phyloP scores from a whole-genome alignment of 2,113 vertebrate genomes.

The Psilopsiagon aurifrons region DNA sequence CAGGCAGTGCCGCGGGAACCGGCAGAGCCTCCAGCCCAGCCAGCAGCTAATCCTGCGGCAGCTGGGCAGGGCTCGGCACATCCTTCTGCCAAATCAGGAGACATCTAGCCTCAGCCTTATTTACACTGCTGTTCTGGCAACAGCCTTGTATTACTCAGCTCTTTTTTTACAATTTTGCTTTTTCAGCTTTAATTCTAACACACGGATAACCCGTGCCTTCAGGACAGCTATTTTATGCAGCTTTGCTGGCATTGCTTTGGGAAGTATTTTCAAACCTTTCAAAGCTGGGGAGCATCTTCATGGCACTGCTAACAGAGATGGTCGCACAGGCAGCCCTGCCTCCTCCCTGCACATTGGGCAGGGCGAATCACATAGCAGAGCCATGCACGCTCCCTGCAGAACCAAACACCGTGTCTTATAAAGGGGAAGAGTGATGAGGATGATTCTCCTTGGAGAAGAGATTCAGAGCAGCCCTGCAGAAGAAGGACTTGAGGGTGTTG shows the following conservation, averaged over 20 bases:
- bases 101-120: not conserved
- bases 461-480: no score
- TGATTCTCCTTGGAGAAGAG: not conserved
- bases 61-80: not conserved
- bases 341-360: not conserved
- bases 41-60: not conserved
- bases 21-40: not conserved
- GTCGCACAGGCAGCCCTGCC: not conserved
- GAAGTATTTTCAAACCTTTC: not conserved
- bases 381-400: accelerated
- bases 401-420: accelerated
- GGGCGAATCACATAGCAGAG: accelerated
- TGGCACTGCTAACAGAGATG: not conserved
- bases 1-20: not conserved
- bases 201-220: accelerated
- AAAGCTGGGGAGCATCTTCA: not conserved
- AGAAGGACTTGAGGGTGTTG: no score
- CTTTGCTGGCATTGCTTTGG: accelerated
- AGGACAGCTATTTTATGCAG: not conserved
- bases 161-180: not conserved
- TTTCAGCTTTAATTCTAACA: not conserved
- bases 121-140: not conserved
- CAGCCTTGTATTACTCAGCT: not conserved
- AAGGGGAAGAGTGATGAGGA: not conserved
- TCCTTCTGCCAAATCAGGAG: not conserved